Conservation (phyloP, 2,888 invertebrate genomes). For the Chrysolina haemoptera region DNA sequence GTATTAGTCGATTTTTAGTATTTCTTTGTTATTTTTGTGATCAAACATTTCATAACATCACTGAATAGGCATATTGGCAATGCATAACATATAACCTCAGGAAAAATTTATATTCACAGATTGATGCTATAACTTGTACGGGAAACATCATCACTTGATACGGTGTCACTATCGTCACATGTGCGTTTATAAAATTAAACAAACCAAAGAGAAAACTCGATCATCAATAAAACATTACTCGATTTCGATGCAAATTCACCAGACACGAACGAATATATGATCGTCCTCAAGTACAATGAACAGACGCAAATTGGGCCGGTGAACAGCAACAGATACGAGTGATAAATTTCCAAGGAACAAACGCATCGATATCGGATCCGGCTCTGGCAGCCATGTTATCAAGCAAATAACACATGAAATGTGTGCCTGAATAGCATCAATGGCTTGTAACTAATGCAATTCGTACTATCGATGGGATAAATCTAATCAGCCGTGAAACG, state of each 20-base stretch:
- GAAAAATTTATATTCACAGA: too few species aligned
- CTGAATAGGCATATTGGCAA: too few species aligned
- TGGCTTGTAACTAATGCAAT: conserved; percentile 62
- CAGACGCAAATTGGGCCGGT: conserved; percentile 36
- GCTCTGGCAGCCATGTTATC: conserved; percentile 48
- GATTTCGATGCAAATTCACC: neutral
- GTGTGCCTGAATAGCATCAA: conserved; percentile 58
- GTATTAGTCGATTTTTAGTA: too few species aligned
- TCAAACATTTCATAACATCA: too few species aligned
- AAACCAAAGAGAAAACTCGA: too few species aligned
- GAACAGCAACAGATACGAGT: conserved; percentile 40
- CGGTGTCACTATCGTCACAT: too few species aligned
- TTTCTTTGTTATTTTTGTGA: too few species aligned
- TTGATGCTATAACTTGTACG: too few species aligned
- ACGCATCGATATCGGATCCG: conserved; percentile 45
- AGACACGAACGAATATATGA: neutral
- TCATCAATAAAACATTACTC: too few species aligned
- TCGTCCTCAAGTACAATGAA: conserved; percentile 38
- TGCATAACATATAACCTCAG: too few species aligned
- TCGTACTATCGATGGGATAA: conserved; percentile 58
- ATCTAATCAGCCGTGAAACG: conserved; percentile 61
- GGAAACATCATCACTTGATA: too few species aligned
- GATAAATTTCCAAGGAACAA: conserved; percentile 46
- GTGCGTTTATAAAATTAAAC: too few species aligned
- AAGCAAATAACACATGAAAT: conserved; percentile 56